Evolutionary conservation across 2,797 vertebrate genomes (phyloP), one percentile per base, ranked within the genome.

Genomic region (Apogon talboti): DNA sequence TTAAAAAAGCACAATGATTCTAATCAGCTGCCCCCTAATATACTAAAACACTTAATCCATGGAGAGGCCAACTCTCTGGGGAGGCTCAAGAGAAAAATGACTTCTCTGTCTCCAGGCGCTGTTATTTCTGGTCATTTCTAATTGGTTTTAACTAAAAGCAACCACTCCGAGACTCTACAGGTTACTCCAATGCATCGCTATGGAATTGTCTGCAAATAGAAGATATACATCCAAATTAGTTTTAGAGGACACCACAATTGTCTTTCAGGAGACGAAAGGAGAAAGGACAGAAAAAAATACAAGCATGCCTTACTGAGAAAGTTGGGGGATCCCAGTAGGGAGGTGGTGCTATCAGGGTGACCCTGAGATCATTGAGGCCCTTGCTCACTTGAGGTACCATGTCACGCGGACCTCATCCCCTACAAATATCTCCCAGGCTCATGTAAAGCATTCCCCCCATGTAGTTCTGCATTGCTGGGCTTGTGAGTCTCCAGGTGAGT

Each of bases 51-150:
- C 92, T 94, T 93, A 93, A 93, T 94, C 94, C 93, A 80, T 84
- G 74, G 94, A 94, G 94, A 94, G 92, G 92, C 83, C 89, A 89
- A 91, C 87, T 93, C 93, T 91, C 93, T 72, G 41, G 94, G 92
- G 93, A 93, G 71, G 89, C 89, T 90, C 84, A 93, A 91, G 84
- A 91, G 93, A 94, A 94, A 94, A 94, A 94, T 94, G 93, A 94
- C 92, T 94, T 94, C 89, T 92, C 84, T 92, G 91, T 94, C 94
- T 94, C 94, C 89, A 92, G 94, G 93, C 93, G 88, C 91, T 94
- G 93, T 94, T 95, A 95, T 94, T 95, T 94, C 93, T 94, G 94
- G 93, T 94, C 94, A 94, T 94, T 94, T 94, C 93, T 95, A 94
- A 95, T 94, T 95, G 94, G 93, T 92, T 95, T 94, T 94, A 94